Evolutionary conservation across 2,113 vertebrate genomes (phyloP).

Genomic region (Anolis sagrei): DNA sequence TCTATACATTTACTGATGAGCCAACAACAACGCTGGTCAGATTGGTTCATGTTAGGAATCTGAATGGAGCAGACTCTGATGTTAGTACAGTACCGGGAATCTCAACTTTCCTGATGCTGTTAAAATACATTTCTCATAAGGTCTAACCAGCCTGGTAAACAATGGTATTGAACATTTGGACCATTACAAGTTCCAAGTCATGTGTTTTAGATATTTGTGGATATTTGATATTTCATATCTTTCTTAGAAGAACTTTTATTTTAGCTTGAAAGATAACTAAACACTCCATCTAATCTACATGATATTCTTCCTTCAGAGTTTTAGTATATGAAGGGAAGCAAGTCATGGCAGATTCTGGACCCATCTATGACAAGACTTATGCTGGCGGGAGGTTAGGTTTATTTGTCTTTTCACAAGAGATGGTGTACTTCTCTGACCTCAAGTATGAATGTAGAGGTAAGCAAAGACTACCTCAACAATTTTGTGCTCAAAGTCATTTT

Average conservation of each 20-base stretch:
- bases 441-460: constrained; percentile 98
- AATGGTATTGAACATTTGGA: neutral
- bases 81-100: neutral
- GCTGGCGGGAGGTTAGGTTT: constrained; percentile 94
- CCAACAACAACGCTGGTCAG: constrained; percentile 35
- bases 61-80: neutral
- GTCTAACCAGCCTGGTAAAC: neutral
- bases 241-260: neutral
- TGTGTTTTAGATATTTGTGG: constrained; percentile 18
- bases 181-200: neutral
- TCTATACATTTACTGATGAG: constrained; percentile 45
- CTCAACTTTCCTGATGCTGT: neutral
- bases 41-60: neutral
- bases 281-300: constrained; percentile 29
- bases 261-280: neutral
- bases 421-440: constrained; percentile 98
- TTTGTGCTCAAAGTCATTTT: neutral
- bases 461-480: constrained; percentile 51
- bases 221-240: constrained; percentile 5
- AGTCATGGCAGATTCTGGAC: constrained; percentile 96
- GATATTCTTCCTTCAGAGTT: constrained; percentile 78
- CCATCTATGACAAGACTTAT: constrained; percentile 93
- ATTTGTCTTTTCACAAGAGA: constrained; percentile 98
- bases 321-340: constrained; percentile 97
- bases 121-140: neutral